These are phyloP conservation scores for Syngnathoides biaculeatus DNA, from an alignment of 2,113 vertebrate genomes.

Conservation along the genomic window DNA sequence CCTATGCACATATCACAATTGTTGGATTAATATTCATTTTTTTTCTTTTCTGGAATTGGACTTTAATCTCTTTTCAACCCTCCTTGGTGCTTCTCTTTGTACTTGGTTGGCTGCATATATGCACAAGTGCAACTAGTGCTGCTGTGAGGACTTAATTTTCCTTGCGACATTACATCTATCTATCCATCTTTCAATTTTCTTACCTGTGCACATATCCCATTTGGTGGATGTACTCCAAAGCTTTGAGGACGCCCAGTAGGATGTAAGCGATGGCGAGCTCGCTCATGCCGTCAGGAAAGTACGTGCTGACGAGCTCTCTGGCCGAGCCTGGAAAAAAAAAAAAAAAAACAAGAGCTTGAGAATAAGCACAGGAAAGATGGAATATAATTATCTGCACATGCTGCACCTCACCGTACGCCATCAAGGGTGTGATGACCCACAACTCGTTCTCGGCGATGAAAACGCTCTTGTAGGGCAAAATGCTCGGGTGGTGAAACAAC, in stretches of 20 bases:
- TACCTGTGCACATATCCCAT: conserved; percentile 99
- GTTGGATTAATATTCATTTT: too few species aligned
- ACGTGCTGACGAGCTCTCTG: conserved; percentile 89
- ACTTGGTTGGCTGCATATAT: not conserved
- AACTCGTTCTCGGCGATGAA: conserved; percentile 94
- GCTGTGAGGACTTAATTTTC: not conserved
- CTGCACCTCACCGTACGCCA: conserved; percentile 85
- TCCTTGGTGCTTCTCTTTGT: not conserved
- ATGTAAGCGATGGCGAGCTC: conserved; percentile 94
- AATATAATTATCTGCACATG: not conserved
- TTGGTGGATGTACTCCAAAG: conserved; percentile 95
- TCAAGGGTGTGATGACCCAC: conserved; percentile 95
- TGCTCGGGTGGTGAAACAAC: conserved; percentile 91
- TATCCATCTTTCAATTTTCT: conserved; percentile 2
- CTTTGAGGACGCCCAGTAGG: conserved; percentile 86
- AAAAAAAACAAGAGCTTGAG: not conserved
- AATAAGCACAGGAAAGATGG: not conserved
- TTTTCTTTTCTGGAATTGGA: too few species aligned
- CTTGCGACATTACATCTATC: not conserved
- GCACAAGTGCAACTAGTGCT: not conserved
- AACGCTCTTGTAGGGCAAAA: conserved; percentile 91
- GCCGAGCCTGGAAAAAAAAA: conserved; percentile 81
- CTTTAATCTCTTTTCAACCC: too few species aligned
- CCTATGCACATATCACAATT: too few species aligned
- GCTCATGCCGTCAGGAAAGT: conserved; percentile 91